Conservation (phyloP, 2,888 invertebrate genomes). For the Phymatocera aterrima region DNA sequence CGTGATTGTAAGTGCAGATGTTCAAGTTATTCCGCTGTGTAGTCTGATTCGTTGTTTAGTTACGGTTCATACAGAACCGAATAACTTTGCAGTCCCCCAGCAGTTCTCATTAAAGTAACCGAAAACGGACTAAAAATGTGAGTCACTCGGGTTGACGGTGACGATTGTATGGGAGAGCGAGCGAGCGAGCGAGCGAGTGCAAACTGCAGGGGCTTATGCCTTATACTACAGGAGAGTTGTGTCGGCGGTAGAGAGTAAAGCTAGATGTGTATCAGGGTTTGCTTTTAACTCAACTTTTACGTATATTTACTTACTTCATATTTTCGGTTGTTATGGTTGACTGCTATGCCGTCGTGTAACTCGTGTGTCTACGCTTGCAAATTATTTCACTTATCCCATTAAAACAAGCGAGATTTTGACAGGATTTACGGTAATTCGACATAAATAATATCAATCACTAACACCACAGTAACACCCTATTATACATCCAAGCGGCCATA, state of each 20-base stretch:
- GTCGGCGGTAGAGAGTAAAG: neutral
- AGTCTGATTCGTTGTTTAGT: no score
- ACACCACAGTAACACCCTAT: slow-evolving; percentile 73
- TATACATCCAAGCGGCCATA: slow-evolving; percentile 72
- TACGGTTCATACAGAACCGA: no score
- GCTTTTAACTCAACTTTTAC: neutral
- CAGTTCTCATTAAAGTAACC: no score
- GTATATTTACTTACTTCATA: slow-evolving; percentile 70
- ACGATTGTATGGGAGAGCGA: no score
- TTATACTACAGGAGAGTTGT: no score
- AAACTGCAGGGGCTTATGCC: no score
- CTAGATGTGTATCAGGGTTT: neutral
- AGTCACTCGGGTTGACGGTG: no score
- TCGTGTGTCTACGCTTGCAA: slow-evolving; percentile 69
- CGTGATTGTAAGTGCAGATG: no score
- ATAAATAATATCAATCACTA: slow-evolving; percentile 71
- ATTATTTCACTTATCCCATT: slow-evolving; percentile 73
- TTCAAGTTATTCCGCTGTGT: no score
- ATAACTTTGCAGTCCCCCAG: no score
- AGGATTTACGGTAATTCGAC: slow-evolving; percentile 73
- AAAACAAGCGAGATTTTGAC: slow-evolving; percentile 73
- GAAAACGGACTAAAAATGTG: no score
- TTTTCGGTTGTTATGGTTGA: slow-evolving; percentile 69
- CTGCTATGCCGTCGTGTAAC: slow-evolving; percentile 73
- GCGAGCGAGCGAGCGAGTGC: no score